Base-by-base conservation (phyloP, 2,888 invertebrate genomes). In the Ophioninae sp. region DNA sequence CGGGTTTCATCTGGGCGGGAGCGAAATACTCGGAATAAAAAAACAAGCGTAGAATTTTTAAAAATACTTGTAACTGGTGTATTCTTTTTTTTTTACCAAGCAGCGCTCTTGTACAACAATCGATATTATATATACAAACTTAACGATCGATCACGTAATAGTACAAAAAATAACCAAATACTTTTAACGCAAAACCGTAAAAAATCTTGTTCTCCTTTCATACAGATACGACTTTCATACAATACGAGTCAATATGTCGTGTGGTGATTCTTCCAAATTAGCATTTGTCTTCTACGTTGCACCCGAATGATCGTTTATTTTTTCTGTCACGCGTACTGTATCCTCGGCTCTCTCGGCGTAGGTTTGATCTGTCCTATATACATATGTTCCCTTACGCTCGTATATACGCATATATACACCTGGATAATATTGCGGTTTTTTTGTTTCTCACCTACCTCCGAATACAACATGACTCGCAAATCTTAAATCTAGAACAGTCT, bases 81-180 rank as follows among this genome's bases (percentile, higher is more conserved):
- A 90, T 72, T 58, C 30, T 65, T 72, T 73, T 67, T 75, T 69
- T 86, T 82, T 88, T 72, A 78, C 64, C 78, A 89, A 90, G 89
- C 87, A 86, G 85, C 68, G 51, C 76, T 88, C 75, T 89, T 87
- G 84, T 88, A 89, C 87, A 90, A 90, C 88, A 89, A 89, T 87
- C 85, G 85, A 88, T 89, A 85, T 88, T 90, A 90, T 89, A 86
- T 89, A 86, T 89, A 90, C 89, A 90, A 89, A 90, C 90, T 76
- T 89, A 90, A 90, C 85, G 85, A 87, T 87, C 84, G 87, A 89
- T 77, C 87, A 88, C 89, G 88, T 90, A 88, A 89, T 90, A 90
- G 79, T 79, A 79, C 79, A 79, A 88, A 87, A 79, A 75, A 84
- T 86, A 87, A 88, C 85, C 85, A 81, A 77, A 87, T 88, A 88